These are phyloP conservation scores for Pachyramphus minor DNA, from an alignment of 2,113 vertebrate species.

Conservation along the genomic window DNA sequence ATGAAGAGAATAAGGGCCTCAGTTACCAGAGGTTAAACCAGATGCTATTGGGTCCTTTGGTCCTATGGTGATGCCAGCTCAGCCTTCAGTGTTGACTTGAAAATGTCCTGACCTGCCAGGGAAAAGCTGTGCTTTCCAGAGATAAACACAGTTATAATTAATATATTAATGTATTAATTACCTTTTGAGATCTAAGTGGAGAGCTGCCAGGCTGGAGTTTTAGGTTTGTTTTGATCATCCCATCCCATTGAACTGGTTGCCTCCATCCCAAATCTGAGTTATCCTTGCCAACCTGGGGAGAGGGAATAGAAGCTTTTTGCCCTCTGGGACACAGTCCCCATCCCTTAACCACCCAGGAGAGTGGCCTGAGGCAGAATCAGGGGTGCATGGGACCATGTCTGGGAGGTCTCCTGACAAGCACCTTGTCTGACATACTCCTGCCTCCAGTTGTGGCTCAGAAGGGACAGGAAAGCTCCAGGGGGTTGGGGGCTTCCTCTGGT, in stretches of 20 bases:
- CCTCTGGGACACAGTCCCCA: accelerated
- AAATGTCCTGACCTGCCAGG: background rate
- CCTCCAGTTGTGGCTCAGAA: background rate
- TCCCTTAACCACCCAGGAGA: background rate
- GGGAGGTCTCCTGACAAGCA: background rate
- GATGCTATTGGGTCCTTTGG: accelerated
- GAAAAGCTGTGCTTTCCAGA: background rate
- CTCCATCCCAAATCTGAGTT: background rate
- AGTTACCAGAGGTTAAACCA: background rate
- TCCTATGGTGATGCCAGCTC: background rate
- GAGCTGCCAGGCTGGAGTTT: background rate
- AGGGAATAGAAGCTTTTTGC: background rate
- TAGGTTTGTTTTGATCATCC: background rate
- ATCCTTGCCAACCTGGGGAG: accelerated
- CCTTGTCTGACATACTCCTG: accelerated
- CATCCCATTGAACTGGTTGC: background rate
- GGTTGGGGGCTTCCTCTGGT: background rate
- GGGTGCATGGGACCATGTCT: accelerated
- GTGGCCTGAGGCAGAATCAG: background rate
- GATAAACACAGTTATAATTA: slow-evolving; percentile 8
- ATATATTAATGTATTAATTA: slow-evolving; percentile 10
- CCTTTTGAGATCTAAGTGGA: background rate
- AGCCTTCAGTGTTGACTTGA: background rate
- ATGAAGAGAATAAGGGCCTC: background rate
- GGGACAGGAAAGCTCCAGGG: background rate